A percentile compares a stretch with the other conserved stretches of the same genome.
phyloP scores from a whole-genome alignment of 2,113 vertebrate species.

The Clarias batrachus region DNA sequence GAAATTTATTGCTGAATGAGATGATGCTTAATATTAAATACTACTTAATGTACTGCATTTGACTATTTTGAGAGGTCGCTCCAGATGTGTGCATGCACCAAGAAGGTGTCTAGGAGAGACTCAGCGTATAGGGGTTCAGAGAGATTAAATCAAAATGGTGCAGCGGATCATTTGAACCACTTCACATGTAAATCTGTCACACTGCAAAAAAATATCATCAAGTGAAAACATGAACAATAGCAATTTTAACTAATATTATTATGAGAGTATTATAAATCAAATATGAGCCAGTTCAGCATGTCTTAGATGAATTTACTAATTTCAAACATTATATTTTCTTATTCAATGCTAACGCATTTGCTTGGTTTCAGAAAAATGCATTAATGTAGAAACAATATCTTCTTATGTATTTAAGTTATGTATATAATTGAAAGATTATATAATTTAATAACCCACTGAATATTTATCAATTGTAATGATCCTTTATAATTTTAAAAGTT shows the following conservation, averaged over 20 bases:
- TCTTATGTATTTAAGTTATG: neutral
- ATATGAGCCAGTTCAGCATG: neutral
- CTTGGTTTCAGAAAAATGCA: neutral
- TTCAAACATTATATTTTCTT: neutral
- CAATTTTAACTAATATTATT: neutral
- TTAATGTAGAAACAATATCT: neutral
- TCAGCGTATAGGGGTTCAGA: neutral
- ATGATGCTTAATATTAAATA: neutral
- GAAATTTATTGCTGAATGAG: neutral
- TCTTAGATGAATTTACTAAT: neutral
- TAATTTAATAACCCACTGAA: neutral
- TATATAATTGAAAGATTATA: neutral
- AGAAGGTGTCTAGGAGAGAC: neutral
- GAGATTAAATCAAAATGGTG: neutral
- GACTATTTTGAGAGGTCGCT: neutral
- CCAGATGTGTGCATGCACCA: neutral
- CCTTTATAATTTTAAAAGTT: too few species aligned
- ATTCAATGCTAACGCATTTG: neutral
- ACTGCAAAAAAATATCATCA: neutral
- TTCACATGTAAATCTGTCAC: neutral
- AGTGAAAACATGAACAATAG: neutral
- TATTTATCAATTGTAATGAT: neutral
- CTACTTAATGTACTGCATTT: neutral
- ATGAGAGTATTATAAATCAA: neutral
- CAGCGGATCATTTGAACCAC: neutral